Conservation (phyloP, 2,888 invertebrate species). For the Dasypogon diadema region DNA sequence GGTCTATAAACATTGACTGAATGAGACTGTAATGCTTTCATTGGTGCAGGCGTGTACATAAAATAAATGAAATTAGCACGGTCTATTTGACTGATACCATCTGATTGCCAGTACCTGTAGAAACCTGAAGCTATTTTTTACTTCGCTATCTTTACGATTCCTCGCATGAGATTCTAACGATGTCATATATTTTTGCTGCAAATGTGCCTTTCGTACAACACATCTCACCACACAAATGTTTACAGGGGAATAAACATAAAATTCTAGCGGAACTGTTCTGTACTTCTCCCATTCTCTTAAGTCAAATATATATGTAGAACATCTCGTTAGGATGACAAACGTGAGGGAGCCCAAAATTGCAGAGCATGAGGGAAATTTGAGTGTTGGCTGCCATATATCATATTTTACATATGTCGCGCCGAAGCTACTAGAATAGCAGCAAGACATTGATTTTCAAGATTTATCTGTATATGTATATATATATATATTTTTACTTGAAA, state of each 20-base stretch:
- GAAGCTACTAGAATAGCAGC: neutral
- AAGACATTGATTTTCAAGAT: neutral
- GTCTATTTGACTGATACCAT: slow-evolving; percentile 37
- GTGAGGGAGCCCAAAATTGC: slow-evolving; percentile 15
- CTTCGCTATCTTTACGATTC: slow-evolving; percentile 13
- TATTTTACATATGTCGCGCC: neutral
- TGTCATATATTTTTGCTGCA: slow-evolving; percentile 34
- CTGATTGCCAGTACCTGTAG: slow-evolving; percentile 33
- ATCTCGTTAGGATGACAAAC: neutral
- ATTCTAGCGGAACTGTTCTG: slow-evolving; percentile 13
- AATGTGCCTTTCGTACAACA: slow-evolving; percentile 8
- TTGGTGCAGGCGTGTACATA: neutral
- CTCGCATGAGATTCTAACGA: slow-evolving; percentile 11
- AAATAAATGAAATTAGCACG: neutral
- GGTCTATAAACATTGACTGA: slow-evolving; percentile 15
- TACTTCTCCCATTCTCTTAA: slow-evolving; percentile 26
- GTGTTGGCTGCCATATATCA: neutral
- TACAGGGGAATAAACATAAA: slow-evolving; percentile 36
- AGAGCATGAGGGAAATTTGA: neutral
- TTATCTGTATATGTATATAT: neutral
- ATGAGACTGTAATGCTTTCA: neutral
- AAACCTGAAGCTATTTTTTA: slow-evolving; percentile 17
- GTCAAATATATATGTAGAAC: slow-evolving; percentile 27
- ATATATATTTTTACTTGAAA: neutral
- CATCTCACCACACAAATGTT: slow-evolving; percentile 27